Base-by-base conservation (phyloP, 2,113 vertebrate species). In the Pristiophorus japonicus region DNA sequence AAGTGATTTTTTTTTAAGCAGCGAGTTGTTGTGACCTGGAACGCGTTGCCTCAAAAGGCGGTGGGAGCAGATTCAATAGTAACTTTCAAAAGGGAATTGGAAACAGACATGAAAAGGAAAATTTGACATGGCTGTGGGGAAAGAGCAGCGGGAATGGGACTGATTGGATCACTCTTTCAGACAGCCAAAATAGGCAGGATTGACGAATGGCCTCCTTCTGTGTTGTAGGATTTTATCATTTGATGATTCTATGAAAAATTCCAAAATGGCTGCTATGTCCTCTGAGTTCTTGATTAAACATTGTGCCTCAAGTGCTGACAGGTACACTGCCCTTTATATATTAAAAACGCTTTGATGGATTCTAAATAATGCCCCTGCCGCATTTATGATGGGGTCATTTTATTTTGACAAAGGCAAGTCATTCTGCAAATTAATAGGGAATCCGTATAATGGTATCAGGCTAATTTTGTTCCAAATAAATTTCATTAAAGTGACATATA, bases 391-490 rank as follows among this genome's bases (percentile, higher is more conserved):
- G 59, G 62, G 88, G 59, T n/a, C 34, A 92, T 63, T 63, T 92
- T 65, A 92, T 38, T 63, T 92, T 92, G 88, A 65, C 59, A 92
- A 38, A 92, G 59, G 59, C 55, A 92, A 92, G 63, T 92, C 63
- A 92, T 92, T 92, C 88, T 7, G 16, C 88, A 92, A 92, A 92
- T 92, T 92, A 92, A 92, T n/a, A 92, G 38, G 55, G 59, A 65
- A 63, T 92, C 16, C n/a, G 55, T 92, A 92, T 63, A 92, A 92
- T 92, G 63, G 88, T n/a, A 63, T 63, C n/a, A 38, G 59, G 59
- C 62, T 92, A 92, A 92, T 92, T n/a, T 92, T 65, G 88, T 63
- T 92, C 59, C 88, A 38, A 92, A 92, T 38, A 92, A 62, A 38
- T 63, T 91, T 91, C 88, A 91, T 63, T 92, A 92, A 65, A 38